phyloP scores from a whole-genome alignment of 2,888 invertebrate genomes.

The Pardosa pseudoannulata region DNA sequence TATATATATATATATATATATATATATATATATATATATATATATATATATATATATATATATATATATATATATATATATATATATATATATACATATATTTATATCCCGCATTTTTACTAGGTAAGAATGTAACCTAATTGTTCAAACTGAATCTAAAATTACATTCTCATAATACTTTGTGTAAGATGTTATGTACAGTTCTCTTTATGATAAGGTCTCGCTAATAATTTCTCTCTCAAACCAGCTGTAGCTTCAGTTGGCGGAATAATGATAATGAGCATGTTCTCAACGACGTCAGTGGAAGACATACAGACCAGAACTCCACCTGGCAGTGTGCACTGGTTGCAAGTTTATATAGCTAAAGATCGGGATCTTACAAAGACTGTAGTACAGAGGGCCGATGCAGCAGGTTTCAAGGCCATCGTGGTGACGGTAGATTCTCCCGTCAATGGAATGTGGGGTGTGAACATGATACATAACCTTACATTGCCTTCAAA shows the following conservation, averaged over 20 bases:
- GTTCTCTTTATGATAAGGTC: too few species aligned
- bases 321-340: slow-evolving; percentile 86
- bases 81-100: too few species aligned
- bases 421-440: slow-evolving; percentile 93
- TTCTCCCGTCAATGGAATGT: slow-evolving; percentile 89
- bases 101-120: too few species aligned
- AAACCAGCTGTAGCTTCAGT: slow-evolving; percentile 85
- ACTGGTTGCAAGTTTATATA: slow-evolving; percentile 96
- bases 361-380: slow-evolving; percentile 85
- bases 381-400: slow-evolving; percentile 84
- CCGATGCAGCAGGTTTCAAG: slow-evolving; percentile 88
- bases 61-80: too few species aligned
- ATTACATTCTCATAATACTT: too few species aligned
- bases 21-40: too few species aligned
- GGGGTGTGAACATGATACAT: slow-evolving; percentile 89
- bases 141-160: too few species aligned
- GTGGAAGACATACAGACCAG: slow-evolving; percentile 88
- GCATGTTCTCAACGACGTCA: slow-evolving; percentile 90
- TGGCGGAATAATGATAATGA: slow-evolving; percentile 87
- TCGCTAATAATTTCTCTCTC: too few species aligned
- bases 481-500: slow-evolving; percentile 89
- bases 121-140: too few species aligned
- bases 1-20: too few species aligned
- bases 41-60: too few species aligned
- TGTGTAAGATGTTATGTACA: too few species aligned